phyloP scores from a whole-genome alignment of 2,797 vertebrate genomes.

The Pempheris klunzingeri region DNA sequence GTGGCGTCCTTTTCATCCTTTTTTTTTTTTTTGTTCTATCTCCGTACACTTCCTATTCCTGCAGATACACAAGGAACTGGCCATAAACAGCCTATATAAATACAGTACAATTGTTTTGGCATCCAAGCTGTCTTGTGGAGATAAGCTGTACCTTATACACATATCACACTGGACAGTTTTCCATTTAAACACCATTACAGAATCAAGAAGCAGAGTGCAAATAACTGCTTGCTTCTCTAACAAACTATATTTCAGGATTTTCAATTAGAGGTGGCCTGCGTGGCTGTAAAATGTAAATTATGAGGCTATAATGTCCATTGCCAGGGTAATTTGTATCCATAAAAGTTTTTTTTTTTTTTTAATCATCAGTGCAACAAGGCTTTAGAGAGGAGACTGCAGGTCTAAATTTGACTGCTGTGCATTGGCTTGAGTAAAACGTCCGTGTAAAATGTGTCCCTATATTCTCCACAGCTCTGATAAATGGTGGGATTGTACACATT shows the following conservation, averaged over 20 bases:
- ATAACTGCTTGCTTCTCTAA: neutral
- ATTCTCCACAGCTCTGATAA: slow-evolving; percentile 17
- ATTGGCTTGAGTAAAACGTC: neutral
- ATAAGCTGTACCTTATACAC: slow-evolving; percentile 51
- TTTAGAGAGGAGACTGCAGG: neutral
- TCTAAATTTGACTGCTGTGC: neutral
- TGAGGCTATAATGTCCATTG: slow-evolving; percentile 23
- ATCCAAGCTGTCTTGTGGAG: slow-evolving; percentile 51
- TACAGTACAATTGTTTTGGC: slow-evolving; percentile 35
- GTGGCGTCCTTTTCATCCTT: slow-evolving; percentile 42
- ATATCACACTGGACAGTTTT: slow-evolving; percentile 32
- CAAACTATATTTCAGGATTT: slow-evolving; percentile 45
- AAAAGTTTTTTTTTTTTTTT: neutral
- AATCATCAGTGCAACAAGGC: neutral
- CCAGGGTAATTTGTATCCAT: slow-evolving; percentile 27
- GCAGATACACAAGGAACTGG: slow-evolving; percentile 25
- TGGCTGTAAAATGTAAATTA: slow-evolving; percentile 33
- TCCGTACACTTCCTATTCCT: slow-evolving; percentile 39
- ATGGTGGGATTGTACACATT: slow-evolving; percentile 36
- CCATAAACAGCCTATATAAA: slow-evolving; percentile 45
- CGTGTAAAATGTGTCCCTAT: slow-evolving; percentile 3
- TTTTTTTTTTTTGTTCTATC: neutral
- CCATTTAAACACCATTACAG: slow-evolving; percentile 29
- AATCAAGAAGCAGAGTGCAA: slow-evolving; percentile 5
- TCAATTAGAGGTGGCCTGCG: slow-evolving; percentile 17